Conservation (phyloP, 2,888 invertebrate genomes). For the Ariolimax columbianus region DNA sequence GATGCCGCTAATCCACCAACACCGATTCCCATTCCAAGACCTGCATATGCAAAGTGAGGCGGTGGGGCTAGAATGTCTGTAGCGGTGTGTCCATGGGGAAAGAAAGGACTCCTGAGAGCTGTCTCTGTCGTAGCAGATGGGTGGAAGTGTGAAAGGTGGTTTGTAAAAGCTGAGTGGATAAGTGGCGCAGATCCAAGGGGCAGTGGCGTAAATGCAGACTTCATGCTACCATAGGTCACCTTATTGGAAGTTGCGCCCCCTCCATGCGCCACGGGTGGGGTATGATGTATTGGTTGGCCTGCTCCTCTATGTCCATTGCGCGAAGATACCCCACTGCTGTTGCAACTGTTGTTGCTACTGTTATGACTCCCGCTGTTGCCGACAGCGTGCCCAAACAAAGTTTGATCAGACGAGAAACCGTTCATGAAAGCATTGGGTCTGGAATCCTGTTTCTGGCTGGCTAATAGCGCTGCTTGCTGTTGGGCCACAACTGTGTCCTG, state of each 20-base stretch:
- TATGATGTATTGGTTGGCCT: slow-evolving; percentile 42
- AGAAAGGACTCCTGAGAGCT: slow-evolving; percentile 39
- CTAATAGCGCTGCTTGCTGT: slow-evolving; percentile 59
- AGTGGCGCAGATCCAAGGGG: slow-evolving; percentile 58
- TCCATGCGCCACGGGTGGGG: slow-evolving; percentile 41
- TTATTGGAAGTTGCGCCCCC: slow-evolving; percentile 34
- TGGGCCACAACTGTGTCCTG: slow-evolving; percentile 75
- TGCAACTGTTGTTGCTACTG: slow-evolving; percentile 23
- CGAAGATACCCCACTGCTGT: slow-evolving; percentile 7
- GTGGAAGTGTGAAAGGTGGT: slow-evolving; percentile 42
- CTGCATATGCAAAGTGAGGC: slow-evolving; percentile 57
- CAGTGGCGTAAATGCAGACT: slow-evolving; percentile 78
- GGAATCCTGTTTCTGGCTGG: slow-evolving; percentile 32
- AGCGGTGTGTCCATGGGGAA: slow-evolving; percentile 41
- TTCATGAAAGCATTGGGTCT: slow-evolving; percentile 35
- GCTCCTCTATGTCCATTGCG: slow-evolving; percentile 27
- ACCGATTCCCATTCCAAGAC: slow-evolving; percentile 56
- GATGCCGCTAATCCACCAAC: slow-evolving; percentile 57
- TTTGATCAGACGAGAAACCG: background rate
- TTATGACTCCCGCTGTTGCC: slow-evolving; percentile 21
- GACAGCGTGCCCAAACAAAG: slow-evolving; percentile 13
- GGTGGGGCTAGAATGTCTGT: slow-evolving; percentile 56
- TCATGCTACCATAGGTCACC: slow-evolving; percentile 54
- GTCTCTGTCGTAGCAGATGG: slow-evolving; percentile 31
- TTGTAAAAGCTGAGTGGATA: slow-evolving; percentile 73